Conservation (phyloP, 2,888 invertebrate genomes). For the Sipunculus nudus region DNA sequence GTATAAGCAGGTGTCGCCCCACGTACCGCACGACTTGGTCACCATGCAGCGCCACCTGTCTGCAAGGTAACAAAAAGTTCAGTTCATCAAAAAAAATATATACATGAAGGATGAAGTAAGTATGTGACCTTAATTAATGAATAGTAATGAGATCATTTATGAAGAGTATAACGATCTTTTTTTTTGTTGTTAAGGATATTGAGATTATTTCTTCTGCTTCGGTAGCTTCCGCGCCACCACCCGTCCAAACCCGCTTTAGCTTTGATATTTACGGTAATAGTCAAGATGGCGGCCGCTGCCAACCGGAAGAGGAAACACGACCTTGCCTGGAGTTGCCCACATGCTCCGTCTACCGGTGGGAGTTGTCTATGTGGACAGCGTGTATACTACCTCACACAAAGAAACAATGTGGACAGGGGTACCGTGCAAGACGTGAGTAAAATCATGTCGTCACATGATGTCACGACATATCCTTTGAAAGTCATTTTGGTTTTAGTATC, state of each 20-base stretch:
- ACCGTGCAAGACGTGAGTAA: slow-evolving; percentile 56
- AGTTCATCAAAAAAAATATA: slow-evolving; percentile 11
- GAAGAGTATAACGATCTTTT: too few species aligned
- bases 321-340: slow-evolving; percentile 57
- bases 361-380: slow-evolving; percentile 67
- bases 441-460: too few species aligned
- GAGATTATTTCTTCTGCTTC: too few species aligned
- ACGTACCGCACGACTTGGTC: slow-evolving; percentile 76
- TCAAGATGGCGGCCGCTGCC: slow-evolving; percentile 50
- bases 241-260: too few species aligned
- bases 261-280: too few species aligned
- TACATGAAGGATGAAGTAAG: neutral
- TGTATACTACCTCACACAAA: slow-evolving; percentile 60
- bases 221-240: too few species aligned
- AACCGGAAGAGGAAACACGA: slow-evolving; percentile 52
- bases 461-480: too few species aligned
- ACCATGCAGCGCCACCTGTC: slow-evolving; percentile 69
- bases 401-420: slow-evolving; percentile 55
- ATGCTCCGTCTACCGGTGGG: slow-evolving; percentile 68
- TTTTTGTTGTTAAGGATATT: too few species aligned
- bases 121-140: too few species aligned
- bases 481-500: too few species aligned
- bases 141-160: too few species aligned
- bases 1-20: slow-evolving; percentile 74
- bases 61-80: slow-evolving; percentile 35